Conservation (phyloP, 2,888 invertebrate genomes). For the Pardosa pseudoannulata region DNA sequence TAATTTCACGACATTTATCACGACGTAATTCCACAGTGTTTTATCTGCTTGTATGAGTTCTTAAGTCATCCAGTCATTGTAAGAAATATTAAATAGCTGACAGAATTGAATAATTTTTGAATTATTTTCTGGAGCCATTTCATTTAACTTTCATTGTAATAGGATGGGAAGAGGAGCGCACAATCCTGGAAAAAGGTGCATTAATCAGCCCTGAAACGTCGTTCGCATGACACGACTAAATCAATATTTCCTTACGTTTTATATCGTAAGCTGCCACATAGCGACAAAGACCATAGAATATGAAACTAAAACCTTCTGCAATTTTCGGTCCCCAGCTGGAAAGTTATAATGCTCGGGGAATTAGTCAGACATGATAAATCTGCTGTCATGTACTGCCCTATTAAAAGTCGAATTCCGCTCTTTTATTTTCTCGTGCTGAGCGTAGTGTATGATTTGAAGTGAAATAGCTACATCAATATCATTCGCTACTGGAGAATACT, state of each 20-base stretch:
- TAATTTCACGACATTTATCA: too few relatives aligned
- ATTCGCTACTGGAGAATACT: not conserved
- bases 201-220: slow-evolving; percentile 29
- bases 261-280: slow-evolving; percentile 33
- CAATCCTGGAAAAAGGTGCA: slow-evolving; percentile 15
- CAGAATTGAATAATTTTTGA: slow-evolving; percentile 37
- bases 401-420: slow-evolving; percentile 41
- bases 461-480: slow-evolving; percentile 24
- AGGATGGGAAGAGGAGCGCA: slow-evolving; percentile 11
- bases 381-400: slow-evolving; percentile 45
- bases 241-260: slow-evolving; percentile 51
- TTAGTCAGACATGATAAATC: slow-evolving; percentile 40
- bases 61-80: slow-evolving; percentile 7
- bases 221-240: slow-evolving; percentile 24
- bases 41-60: not conserved
- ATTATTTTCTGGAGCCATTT: slow-evolving; percentile 2
- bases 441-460: not conserved
- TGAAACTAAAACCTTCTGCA: slow-evolving; percentile 20
- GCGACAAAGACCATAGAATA: slow-evolving; percentile 21
- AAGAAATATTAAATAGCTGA: slow-evolving; percentile 36
- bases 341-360: slow-evolving; percentile 28
- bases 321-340: slow-evolving; percentile 9
- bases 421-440: slow-evolving; percentile 13
- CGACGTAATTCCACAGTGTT: too few relatives aligned
- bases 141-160: slow-evolving; percentile 23